Evolutionary conservation across 2,113 vertebrate species (phyloP).

Genomic region (Oncorhynchus tshawytscha): DNA sequence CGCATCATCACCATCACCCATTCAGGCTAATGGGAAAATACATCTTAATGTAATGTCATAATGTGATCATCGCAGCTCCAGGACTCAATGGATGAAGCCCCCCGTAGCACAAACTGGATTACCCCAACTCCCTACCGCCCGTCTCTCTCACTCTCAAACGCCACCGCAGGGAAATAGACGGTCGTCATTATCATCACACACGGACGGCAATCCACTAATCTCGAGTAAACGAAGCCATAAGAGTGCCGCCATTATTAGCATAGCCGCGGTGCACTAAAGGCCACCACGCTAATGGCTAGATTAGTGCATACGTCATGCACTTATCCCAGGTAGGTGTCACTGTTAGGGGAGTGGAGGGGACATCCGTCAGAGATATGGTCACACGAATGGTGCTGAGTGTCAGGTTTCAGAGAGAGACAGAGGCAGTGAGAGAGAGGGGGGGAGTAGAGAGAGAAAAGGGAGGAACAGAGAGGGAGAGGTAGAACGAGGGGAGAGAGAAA

Average conservation of each 20-base stretch:
- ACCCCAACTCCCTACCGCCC: conserved; percentile 45
- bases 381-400: conserved; percentile 54
- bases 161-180: conserved; percentile 57
- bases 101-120: conserved; percentile 63
- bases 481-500: conserved; percentile 5
- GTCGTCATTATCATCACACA: conserved; percentile 62
- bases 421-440: neutral
- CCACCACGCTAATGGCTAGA: conserved; percentile 17
- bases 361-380: conserved; percentile 49
- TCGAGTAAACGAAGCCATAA: conserved; percentile 49
- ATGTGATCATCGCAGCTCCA: conserved; percentile 22
- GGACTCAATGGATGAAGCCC: conserved; percentile 59
- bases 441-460: neutral
- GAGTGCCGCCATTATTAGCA: conserved; percentile 60
- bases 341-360: conserved; percentile 1
- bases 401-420: conserved; percentile 49
- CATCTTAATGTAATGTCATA: conserved; percentile 64
- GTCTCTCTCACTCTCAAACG: conserved; percentile 55
- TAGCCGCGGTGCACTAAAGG: conserved; percentile 37
- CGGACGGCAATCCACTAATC: conserved; percentile 62
- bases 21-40: conserved; percentile 71
- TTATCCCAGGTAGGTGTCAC: conserved; percentile 54
- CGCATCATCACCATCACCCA: conserved; percentile 63
- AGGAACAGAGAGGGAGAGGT: neutral
- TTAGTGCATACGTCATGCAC: conserved; percentile 38